Conservation (phyloP, 64 coral and sea anemone species). For the Hydrozoanthus tunicans region DNA sequence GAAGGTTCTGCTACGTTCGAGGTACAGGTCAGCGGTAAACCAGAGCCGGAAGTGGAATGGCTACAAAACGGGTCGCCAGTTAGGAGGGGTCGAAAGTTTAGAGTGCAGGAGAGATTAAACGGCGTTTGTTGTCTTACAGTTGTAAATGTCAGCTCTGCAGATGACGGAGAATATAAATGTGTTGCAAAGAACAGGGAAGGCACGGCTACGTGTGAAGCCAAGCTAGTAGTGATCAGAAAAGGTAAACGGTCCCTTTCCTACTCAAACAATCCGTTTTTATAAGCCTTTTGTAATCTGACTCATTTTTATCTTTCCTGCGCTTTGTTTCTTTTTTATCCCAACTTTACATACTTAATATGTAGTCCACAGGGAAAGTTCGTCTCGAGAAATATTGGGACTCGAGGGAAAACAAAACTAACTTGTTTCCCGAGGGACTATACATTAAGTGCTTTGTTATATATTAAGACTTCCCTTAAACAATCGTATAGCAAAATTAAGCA, state of each 20-base stretch:
- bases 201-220: conserved; percentile 20
- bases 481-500: too few species aligned
- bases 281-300: background rate
- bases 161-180: conserved; percentile 32
- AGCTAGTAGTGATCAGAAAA: conserved; percentile 2
- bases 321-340: too few species aligned
- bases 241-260: background rate
- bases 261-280: background rate
- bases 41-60: conserved; percentile 93
- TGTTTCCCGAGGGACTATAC: too few species aligned
- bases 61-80: conserved; percentile 67
- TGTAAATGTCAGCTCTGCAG: conserved; percentile 1
- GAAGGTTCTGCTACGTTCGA: conserved; percentile 75
- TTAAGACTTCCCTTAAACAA: too few species aligned
- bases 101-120: conserved; percentile 17
- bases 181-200: conserved; percentile 56
- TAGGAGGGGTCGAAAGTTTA: conserved; percentile 57
- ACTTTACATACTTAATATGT: too few species aligned
- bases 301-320: too few species aligned
- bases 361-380: too few species aligned
- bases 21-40: conserved; percentile 73
- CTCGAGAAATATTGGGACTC: too few species aligned
- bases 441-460: too few species aligned
- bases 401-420: too few species aligned
- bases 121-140: conserved; percentile 37